Evolutionary conservation across 2,113 vertebrate species (phyloP).

Genomic region (Catharus minimus): DNA sequence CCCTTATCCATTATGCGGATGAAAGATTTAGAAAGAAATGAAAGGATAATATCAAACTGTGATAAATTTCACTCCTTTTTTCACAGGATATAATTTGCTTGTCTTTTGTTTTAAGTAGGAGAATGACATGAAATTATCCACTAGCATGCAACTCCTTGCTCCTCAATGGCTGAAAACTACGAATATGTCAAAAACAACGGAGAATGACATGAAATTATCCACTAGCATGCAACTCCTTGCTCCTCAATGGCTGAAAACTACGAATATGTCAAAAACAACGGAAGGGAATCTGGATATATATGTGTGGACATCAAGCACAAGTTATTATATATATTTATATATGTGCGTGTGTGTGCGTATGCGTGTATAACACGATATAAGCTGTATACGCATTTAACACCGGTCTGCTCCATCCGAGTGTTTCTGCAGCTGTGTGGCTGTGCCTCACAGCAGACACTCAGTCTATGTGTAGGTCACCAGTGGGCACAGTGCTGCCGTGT

Average conservation of each 20-base stretch:
- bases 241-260: not conserved
- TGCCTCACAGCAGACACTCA: not conserved
- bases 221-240: not conserved
- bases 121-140: not conserved
- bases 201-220: not conserved
- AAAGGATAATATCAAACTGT: not conserved
- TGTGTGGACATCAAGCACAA: not conserved
- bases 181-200: not conserved
- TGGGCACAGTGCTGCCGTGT: fast-evolving
- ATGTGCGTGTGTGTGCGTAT: not conserved
- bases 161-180: not conserved
- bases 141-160: not conserved
- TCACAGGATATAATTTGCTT: not conserved
- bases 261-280: not conserved
- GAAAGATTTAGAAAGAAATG: not conserved
- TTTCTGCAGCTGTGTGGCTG: not conserved
- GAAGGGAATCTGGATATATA: not conserved
- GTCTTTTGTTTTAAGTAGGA: not conserved
- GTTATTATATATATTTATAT: not conserved
- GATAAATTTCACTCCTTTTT: not conserved
- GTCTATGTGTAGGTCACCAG: fast-evolving
- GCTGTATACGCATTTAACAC: not conserved
- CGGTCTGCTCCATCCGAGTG: not conserved
- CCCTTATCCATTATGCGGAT: not conserved
- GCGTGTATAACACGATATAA: too few relatives aligned